phyloP scores from a whole-genome alignment of 1,140 invertebrate species.

The Phymastichus coffea region DNA sequence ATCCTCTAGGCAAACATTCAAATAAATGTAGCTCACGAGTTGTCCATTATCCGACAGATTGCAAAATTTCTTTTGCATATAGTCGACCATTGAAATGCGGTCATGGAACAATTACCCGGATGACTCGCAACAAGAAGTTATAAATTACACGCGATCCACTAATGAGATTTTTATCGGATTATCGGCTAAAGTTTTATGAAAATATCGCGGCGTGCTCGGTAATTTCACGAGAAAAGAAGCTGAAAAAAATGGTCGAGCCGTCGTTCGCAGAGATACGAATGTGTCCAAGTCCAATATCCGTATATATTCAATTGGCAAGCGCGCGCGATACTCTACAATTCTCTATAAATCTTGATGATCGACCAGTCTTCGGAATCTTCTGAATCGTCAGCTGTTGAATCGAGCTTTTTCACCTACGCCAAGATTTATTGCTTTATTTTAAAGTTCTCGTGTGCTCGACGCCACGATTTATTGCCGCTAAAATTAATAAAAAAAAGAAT shows the following conservation, averaged over 20 bases:
- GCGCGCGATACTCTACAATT: conserved; percentile 10
- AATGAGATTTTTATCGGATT: conserved; percentile 48
- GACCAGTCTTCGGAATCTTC: conserved; percentile 20
- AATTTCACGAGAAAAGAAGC: conserved; percentile 23
- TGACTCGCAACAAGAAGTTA: conserved; percentile 31
- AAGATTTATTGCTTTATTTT: conserved; percentile 18
- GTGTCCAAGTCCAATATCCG: conserved; percentile 27
- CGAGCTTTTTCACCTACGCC: conserved; percentile 16
- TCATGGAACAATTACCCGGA: conserved; percentile 20
- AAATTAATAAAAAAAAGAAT: too few relatives aligned
- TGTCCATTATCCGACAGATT: too few relatives aligned
- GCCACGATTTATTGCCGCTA: not conserved
- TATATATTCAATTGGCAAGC: too few relatives aligned
- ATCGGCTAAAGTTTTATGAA: conserved; percentile 39
- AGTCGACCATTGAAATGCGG: conserved; percentile 14
- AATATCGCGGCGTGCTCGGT: conserved; percentile 19
- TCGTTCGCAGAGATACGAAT: conserved; percentile 24
- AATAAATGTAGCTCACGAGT: too few relatives aligned
- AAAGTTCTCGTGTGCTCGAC: not conserved
- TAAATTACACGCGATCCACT: conserved; percentile 28
- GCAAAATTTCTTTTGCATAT: not conserved
- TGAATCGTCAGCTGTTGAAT: conserved; percentile 23
- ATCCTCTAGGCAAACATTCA: too few relatives aligned
- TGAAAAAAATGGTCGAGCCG: conserved; percentile 28
- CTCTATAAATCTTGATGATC: conserved; percentile 25